Percentiles rank a stretch among this genome's conserved stretches.
Conservation (phyloP, 2,113 vertebrate species). For the Lota lota region DNA sequence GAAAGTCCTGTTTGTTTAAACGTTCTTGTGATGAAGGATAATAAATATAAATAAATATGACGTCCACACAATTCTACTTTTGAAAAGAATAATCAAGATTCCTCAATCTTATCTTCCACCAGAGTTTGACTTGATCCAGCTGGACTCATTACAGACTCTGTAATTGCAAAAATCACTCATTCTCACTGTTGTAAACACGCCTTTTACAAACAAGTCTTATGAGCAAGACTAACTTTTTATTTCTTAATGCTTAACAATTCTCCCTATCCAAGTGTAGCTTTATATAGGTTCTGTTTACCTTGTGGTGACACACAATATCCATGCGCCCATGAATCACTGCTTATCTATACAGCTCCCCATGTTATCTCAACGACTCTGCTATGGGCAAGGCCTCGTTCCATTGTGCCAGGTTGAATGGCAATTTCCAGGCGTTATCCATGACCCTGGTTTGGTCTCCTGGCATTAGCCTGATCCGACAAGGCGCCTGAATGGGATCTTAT, state of each 20-base stretch:
- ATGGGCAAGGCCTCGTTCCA: neutral
- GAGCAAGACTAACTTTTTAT: no score
- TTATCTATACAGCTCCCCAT: neutral
- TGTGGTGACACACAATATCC: neutral
- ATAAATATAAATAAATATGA: no score
- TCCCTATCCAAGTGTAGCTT: neutral
- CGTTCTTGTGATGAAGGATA: no score
- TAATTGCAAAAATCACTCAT: no score
- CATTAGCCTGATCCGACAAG: neutral
- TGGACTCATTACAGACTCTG: no score
- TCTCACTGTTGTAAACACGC: no score
- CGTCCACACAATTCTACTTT: no score
- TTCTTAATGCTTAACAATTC: neutral
- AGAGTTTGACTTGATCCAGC: no score
- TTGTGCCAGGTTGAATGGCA: conserved; percentile 19
- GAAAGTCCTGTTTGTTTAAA: no score
- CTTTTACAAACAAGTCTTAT: no score
- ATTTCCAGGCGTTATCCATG: conserved; percentile 15
- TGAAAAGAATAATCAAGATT: no score
- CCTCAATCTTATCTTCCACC: no score
- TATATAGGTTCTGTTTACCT: neutral
- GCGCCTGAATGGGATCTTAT: conserved; percentile 10
- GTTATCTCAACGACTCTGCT: neutral
- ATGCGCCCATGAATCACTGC: neutral
- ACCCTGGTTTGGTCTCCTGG: conserved; percentile 8